phyloP scores from a whole-genome alignment of 2,113 vertebrate genomes.

The Tupaia tana region DNA sequence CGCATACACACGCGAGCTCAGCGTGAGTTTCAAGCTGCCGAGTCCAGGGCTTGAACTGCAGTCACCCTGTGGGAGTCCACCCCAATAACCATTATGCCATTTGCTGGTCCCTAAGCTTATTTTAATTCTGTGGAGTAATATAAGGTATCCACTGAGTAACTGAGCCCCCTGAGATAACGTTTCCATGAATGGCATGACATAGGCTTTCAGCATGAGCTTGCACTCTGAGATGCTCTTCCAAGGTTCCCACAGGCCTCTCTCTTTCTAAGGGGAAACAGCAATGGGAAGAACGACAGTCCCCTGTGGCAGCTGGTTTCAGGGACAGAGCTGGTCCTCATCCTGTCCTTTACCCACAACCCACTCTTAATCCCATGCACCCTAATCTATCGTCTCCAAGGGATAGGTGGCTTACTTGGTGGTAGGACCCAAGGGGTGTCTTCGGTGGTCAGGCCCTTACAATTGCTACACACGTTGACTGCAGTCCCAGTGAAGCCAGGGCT shows the following conservation, averaged over 20 bases:
- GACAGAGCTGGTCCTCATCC: background rate
- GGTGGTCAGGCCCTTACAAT: background rate
- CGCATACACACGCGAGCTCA: too few species aligned
- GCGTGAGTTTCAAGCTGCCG: too few species aligned
- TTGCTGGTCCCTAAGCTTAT: background rate
- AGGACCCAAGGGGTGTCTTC: background rate
- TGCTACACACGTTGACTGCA: background rate
- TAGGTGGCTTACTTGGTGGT: background rate
- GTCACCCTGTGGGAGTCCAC: too few species aligned
- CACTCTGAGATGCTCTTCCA: background rate
- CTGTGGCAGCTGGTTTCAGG: background rate
- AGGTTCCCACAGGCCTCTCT: background rate
- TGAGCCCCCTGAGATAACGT: background rate
- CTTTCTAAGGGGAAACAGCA: background rate
- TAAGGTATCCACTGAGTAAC: background rate
- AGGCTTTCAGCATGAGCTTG: background rate
- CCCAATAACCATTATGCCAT: too few species aligned
- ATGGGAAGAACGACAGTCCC: background rate
- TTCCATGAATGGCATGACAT: too few species aligned
- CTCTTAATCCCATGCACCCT: background rate
- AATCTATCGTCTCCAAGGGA: too few species aligned
- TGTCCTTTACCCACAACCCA: background rate
- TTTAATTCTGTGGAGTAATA: background rate
- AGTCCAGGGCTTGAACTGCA: too few species aligned
- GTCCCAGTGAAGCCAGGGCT: background rate